These are phyloP conservation scores for Chelonia mydas DNA, from an alignment of 2,797 vertebrate species.

Conservation along the genomic window DNA sequence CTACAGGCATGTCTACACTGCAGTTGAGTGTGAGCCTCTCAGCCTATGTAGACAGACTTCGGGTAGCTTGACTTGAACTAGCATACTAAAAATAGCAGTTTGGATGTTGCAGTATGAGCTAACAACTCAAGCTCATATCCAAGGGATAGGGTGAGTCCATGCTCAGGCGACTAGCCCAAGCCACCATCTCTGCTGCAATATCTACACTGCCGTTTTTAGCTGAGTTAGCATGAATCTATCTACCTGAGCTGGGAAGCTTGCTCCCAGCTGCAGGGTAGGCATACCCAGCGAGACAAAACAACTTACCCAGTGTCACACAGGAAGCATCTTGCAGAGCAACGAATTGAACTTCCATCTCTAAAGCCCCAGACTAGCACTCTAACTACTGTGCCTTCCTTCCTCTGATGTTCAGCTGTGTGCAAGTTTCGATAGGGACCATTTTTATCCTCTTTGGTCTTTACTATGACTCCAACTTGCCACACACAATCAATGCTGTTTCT, in stretches of 20 bases:
- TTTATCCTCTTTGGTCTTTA: neutral
- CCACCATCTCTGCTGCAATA: neutral
- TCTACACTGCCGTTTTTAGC: neutral
- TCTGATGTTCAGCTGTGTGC: neutral
- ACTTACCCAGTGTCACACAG: neutral
- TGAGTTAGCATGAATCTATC: neutral
- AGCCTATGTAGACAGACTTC: neutral
- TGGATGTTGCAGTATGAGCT: neutral
- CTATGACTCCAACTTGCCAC: neutral
- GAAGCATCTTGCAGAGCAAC: neutral
- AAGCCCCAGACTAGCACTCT: neutral
- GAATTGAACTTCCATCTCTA: neutral
- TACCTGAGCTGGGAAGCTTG: neutral
- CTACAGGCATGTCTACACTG: neutral
- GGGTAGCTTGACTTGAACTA: neutral
- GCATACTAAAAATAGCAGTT: neutral
- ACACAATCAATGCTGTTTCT: neutral
- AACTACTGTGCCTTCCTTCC: neutral
- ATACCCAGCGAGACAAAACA: neutral
- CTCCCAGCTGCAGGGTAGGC: neutral
- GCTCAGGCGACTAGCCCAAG: neutral
- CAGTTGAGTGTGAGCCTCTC: neutral
- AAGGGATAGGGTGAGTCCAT: neutral
- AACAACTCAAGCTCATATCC: neutral
- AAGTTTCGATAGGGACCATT: neutral